Conservation (phyloP, 2,888 invertebrate genomes). For the Dastarcus helophoroides region DNA sequence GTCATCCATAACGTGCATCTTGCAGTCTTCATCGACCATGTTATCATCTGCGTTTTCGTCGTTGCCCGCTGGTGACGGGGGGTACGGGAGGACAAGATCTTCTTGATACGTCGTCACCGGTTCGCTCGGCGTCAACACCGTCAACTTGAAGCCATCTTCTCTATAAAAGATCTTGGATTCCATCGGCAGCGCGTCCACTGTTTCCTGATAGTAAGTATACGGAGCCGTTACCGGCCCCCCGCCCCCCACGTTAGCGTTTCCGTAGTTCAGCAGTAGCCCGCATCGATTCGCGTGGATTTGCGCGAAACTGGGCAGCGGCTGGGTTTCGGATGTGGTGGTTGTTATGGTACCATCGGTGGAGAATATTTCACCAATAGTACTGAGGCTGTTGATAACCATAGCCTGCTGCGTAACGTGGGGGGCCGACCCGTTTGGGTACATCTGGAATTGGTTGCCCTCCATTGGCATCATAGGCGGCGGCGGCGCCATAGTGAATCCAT, state of each 20-base stretch:
- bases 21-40: constrained; percentile 25
- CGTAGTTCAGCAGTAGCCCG: constrained; percentile 41
- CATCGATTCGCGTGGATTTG: constrained; percentile 44
- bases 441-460: constrained; percentile 40
- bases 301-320: constrained; percentile 54
- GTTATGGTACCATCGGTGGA: constrained; percentile 21
- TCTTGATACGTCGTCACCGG: constrained; percentile 6
- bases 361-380: constrained; percentile 65
- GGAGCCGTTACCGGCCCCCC: constrained; percentile 41
- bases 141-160: constrained; percentile 4
- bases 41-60: constrained; percentile 12
- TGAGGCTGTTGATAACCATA: constrained; percentile 59
- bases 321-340: constrained; percentile 19
- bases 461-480: constrained; percentile 38
- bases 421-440: constrained; percentile 77
- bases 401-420: constrained; percentile 68
- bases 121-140: constrained; percentile 10
- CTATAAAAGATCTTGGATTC: not conserved
- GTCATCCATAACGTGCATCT: constrained; percentile 32
- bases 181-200: constrained; percentile 1
- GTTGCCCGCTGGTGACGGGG: constrained; percentile 1
- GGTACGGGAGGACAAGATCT: constrained; percentile 6
- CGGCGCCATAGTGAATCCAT: constrained; percentile 31
- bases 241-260: constrained; percentile 66
- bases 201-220: constrained; percentile 22